Percentiles rank a stretch among this genome's conserved stretches.
These are phyloP conservation scores for Thamnophis sirtalis DNA, from an alignment of 2,113 vertebrate species.

Conservation along the genomic window DNA sequence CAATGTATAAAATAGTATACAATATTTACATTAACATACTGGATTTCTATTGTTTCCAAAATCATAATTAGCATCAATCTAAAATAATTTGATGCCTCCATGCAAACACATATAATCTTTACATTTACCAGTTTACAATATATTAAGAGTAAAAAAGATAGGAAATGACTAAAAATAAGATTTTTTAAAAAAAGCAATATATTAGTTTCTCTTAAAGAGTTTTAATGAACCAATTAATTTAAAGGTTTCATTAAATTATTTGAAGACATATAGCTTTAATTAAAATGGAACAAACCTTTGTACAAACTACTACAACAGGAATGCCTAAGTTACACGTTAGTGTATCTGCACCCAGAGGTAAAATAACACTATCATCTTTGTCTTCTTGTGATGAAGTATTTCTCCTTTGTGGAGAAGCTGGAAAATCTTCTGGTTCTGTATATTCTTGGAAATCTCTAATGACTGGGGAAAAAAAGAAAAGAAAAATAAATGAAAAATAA, in stretches of 20 bases:
- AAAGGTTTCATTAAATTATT: neutral
- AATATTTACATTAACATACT: neutral
- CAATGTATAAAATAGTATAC: neutral
- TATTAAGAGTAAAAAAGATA: neutral
- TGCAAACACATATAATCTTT: neutral
- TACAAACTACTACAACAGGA: slow-evolving; percentile 94
- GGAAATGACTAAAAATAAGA: neutral
- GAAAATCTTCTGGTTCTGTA: slow-evolving; percentile 88
- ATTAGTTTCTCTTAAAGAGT: neutral
- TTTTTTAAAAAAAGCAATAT: neutral
- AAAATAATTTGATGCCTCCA: neutral
- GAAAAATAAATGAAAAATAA: neutral
- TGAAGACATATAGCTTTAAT: neutral
- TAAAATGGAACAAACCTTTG: slow-evolving; percentile 82
- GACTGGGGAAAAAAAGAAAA: slow-evolving; percentile 73
- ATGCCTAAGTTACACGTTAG: slow-evolving; percentile 95
- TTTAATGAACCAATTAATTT: neutral
- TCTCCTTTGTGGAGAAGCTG: slow-evolving; percentile 90
- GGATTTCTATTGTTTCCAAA: neutral
- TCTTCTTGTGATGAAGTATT: slow-evolving; percentile 76
- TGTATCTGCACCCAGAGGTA: slow-evolving; percentile 92
- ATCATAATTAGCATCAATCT: neutral
- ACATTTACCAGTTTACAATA: neutral
- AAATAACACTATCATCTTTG: slow-evolving; percentile 86
- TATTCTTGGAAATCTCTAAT: slow-evolving; percentile 98